Conservation (phyloP, 2,888 invertebrate species). For the Microplitis manilae region DNA sequence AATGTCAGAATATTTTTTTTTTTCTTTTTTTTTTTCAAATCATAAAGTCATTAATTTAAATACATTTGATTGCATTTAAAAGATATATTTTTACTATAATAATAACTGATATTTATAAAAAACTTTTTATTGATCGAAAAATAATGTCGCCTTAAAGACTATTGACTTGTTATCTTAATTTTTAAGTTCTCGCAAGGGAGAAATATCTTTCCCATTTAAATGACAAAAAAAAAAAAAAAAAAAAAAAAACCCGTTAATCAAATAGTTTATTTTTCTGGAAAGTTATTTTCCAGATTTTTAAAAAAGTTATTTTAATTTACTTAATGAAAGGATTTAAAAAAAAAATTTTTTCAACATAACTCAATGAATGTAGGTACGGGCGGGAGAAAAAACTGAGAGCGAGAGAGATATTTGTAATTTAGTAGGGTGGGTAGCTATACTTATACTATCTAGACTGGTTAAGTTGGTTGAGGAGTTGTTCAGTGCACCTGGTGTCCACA, state of each 20-base stretch:
- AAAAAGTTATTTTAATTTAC: not conserved
- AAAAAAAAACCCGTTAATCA: not conserved
- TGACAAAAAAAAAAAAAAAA: not conserved
- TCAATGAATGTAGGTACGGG: not conserved
- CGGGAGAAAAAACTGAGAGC: not conserved
- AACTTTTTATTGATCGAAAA: not conserved
- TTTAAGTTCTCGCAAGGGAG: not conserved
- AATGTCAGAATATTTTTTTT: constrained; percentile 11
- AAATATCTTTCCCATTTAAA: not conserved
- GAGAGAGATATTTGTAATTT: constrained; percentile 1
- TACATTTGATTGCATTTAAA: not conserved
- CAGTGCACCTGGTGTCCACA: constrained; percentile 29
- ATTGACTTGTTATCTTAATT: not conserved
- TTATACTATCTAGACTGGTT: not conserved
- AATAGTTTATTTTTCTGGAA: not conserved
- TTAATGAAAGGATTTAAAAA: not conserved
- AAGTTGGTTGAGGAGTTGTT: constrained; percentile 16
- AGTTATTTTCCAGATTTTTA: not conserved
- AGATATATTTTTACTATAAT: not conserved
- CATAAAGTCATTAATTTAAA: not conserved
- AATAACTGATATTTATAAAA: not conserved
- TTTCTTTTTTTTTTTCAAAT: not conserved
- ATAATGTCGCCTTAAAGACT: not conserved
- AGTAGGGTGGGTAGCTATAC: not conserved
- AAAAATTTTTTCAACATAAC: not conserved